Evolutionary conservation across 2,113 vertebrate genomes (phyloP), one percentile per base, ranked within the genome.

Genomic region (Ctenomys sociabilis): DNA sequence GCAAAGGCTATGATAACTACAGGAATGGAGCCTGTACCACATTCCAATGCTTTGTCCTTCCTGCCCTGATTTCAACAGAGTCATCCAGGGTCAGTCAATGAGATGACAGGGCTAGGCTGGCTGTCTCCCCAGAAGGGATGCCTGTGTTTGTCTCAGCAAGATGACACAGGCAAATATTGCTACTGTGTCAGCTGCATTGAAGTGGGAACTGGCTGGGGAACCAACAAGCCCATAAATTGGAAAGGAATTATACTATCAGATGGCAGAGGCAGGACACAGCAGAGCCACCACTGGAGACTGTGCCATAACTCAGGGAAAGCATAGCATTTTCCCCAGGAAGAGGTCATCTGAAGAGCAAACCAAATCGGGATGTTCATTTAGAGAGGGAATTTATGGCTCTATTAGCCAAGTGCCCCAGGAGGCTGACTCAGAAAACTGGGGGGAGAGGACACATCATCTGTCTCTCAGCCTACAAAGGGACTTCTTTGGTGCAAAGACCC

Each of bases 171-270:
- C 93, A 91, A 94, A 94, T 93, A 80, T 13, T 68, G 61, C 91
- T 94, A 96, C 96, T 75, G 78, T 97, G 95, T 93, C 97, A 96
- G 92, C 81, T 37, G 13, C 57, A 24, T 13, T 11, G 1, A 88
- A 95, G 13, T 35, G 75, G 91, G 97, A 93, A 86, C 97, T 96
- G 97, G 96, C 96, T 96, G 97, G 70, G 64, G 87, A 88, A 40
- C 91, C 96, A 95, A 93, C 40, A 57, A 94, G 91, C 63, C 97
- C 4, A 0, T 97, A 97, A 98, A 98, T 93, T 96, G 96, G 97
- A 97, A 86, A 93, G 80, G 91, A 96, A 98, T 98, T 95, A 97
- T 88, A 93, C 57, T 45, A 80, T 98, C 91, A 96, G 86, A 96
- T 89, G 85, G 90, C 49, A 3, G 94, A 98, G 95, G 93, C 72